Base-by-base conservation (phyloP, 2,797 vertebrate genomes). In the Cheirogaleus major region DNA sequence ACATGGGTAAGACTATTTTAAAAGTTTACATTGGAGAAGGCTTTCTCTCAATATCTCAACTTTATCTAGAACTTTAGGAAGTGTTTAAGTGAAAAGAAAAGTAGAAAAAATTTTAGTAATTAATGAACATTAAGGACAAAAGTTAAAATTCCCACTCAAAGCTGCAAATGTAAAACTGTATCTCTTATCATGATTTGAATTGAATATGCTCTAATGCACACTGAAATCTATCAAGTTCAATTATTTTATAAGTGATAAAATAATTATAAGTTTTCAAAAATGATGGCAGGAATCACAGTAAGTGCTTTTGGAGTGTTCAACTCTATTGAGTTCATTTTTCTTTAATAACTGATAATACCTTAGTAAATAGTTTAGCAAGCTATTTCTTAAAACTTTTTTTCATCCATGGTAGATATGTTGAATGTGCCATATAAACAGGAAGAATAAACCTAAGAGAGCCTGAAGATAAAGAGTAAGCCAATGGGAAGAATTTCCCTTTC, bases 221-320 rank as follows among this genome's bases (percentile, higher is more conserved):
- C 25, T 80, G 94, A 95, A 89, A 95, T 97, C 82, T 96, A 97
- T 97, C 91, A 98, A 83, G 93, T 97, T 95, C 95, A 97, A 92
- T 98, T 98, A 91, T 96, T 98, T 97, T 97, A 95, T 97, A 96
- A 97, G 92, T 98, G 97, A 94, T 57, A 96, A 95, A 98, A 96
- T 97, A 98, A 98, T 96, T 96, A 95, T 20, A 93, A 78, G 89
- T 86, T 97, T 97, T 90, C 94, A 89, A 97, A 97, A 83, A 79
- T 55, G 38, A 92, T 59, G 52, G 13, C 65, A 76, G 69, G 32
- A 91, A 90, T 96, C 96, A 91, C 67, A 97, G 91, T 90, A 95
- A 90, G 70, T 95, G 59, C 82, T 98, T 89, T 91, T 70, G 38
- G 94, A 97, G 41, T 52, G 84, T 5, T 97, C 89, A 76, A 65